A percentile compares a stretch with the other conserved stretches of the same genome.
phyloP scores from a whole-genome alignment of 2,797 vertebrate species.

The Acipenser ruthenus region DNA sequence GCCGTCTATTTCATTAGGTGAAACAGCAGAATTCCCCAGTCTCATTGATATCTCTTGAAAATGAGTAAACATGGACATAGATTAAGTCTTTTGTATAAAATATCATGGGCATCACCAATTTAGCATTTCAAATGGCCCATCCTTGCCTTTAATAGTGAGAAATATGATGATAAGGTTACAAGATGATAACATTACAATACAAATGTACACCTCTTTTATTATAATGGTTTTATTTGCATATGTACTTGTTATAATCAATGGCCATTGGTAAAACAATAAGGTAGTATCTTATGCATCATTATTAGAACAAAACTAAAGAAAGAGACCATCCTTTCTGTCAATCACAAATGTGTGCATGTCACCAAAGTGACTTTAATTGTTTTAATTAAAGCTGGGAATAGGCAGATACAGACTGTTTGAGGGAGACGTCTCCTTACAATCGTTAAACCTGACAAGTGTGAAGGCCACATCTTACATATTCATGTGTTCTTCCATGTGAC shows the following conservation, averaged over 20 bases:
- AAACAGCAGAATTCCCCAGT: constrained; percentile 40
- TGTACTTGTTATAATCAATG: constrained; percentile 17
- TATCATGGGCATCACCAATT: constrained; percentile 36
- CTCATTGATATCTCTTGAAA: constrained; percentile 42
- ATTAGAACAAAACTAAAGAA: constrained; percentile 23
- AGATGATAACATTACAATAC: no score
- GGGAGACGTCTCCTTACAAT: constrained; percentile 31
- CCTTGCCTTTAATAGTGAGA: constrained; percentile 31
- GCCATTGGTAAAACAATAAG: constrained; percentile 2
- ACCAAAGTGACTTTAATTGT: constrained; percentile 37
- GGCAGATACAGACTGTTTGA: constrained; percentile 27
- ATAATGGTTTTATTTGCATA: background rate
- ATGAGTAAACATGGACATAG: constrained; percentile 53
- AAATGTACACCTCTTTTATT: no score
- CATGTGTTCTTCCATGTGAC: constrained; percentile 48
- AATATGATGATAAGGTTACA: no score
- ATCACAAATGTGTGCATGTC: constrained; percentile 36
- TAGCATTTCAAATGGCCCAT: constrained; percentile 31
- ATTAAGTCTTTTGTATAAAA: constrained; percentile 50
- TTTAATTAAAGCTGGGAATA: constrained; percentile 46
- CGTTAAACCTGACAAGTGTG: constrained; percentile 32
- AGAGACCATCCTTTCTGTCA: constrained; percentile 20
- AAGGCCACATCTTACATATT: constrained; percentile 54
- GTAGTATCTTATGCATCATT: constrained; percentile 17
- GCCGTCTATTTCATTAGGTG: constrained; percentile 50